Percentiles rank a stretch among this genome's conserved stretches.
These are phyloP conservation scores for Drosophila melanocephala DNA, from an alignment of 2,888 invertebrate genomes.

Conservation along the genomic window DNA sequence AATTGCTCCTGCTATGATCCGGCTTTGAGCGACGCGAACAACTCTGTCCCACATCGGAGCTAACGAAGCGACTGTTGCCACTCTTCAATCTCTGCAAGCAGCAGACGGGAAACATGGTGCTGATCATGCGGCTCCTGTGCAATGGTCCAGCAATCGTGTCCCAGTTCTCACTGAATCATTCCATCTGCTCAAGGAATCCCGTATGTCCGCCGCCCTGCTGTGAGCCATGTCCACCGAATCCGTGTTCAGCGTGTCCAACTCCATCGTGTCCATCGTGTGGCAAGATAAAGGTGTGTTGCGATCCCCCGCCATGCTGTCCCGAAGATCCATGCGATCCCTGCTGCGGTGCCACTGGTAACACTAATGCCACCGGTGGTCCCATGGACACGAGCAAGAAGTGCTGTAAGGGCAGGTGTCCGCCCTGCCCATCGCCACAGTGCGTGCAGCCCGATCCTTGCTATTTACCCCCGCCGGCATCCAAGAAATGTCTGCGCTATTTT, in stretches of 20 bases:
- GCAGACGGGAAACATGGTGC: constrained; percentile 83
- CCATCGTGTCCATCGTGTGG: constrained; percentile 35
- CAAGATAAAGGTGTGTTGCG: constrained; percentile 8
- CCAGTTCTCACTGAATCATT: constrained; percentile 74
- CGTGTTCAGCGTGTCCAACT: neutral
- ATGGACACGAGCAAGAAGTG: constrained; percentile 49
- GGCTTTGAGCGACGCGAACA: constrained; percentile 71
- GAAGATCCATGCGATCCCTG: constrained; percentile 43
- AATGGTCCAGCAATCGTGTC: constrained; percentile 84
- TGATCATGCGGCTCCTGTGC: constrained; percentile 83
- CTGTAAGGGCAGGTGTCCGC: constrained; percentile 36
- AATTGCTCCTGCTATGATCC: constrained; percentile 77
- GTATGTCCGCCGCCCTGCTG: constrained; percentile 39
- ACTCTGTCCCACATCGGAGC: constrained; percentile 80
- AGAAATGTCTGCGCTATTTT: constrained; percentile 77
- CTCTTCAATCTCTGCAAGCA: constrained; percentile 80
- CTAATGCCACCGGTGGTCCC: constrained; percentile 61
- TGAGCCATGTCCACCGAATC: constrained; percentile 5
- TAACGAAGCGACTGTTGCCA: constrained; percentile 82
- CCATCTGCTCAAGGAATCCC: constrained; percentile 71
- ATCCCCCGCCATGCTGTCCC: constrained; percentile 11
- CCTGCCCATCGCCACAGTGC: constrained; percentile 36
- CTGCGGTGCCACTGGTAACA: constrained; percentile 1
- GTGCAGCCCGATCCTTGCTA: constrained; percentile 61
- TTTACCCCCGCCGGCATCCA: constrained; percentile 23